Evolutionary conservation across 2,113 vertebrate genomes (phyloP), one percentile per base, ranked within the genome.

Genomic region (Rhizomys pruinosus): DNA sequence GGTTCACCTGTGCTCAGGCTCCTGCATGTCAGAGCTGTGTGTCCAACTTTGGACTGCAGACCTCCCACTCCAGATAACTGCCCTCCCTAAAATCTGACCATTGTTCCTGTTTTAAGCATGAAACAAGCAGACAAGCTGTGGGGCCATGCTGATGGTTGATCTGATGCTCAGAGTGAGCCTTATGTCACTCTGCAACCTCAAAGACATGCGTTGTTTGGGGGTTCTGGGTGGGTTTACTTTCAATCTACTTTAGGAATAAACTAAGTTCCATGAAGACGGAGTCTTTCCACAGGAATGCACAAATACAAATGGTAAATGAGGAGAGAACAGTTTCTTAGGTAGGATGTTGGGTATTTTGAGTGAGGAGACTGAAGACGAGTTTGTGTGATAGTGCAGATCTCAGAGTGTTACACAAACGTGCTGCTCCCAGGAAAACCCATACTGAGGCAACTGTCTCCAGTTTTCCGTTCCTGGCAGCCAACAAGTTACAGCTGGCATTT

Each of bases 371-470:
- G 72, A 29, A 34, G 42, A 80, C 2, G 2, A 55, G 17, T 37
- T n/a, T 59, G 13, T 16, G 9, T 16, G 13, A 42, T 0, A 7
- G 1, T 5, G 22, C 6, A 32, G 74, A 82, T n/a, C 80, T 27
- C 22, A 0, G 1, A 1, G 13, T 1, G 1, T 9, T 20, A 27
- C 39, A 23, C 13, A 5, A 32, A 57, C 2, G 8, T 6, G 55
- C 5, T 17, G 11, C 44, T 69, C 47, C 37, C 47, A 15, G 37
- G 44, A n/a, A 82, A n/a, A 73, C 42, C 42, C 17, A 0, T 0
- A 0, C 11, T 3, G 25, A n/a, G 22, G 52, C 16, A 79, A 42
- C 29, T 3, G 73, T 39, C 76, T 42, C 27, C 1, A 44, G 32
- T 7, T 57, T 5, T 47, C 29, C 37, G 72, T 34, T 32, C 66